Base-by-base conservation (phyloP, 1,140 invertebrate species). In the Pseudomyrmex gracilis region DNA sequence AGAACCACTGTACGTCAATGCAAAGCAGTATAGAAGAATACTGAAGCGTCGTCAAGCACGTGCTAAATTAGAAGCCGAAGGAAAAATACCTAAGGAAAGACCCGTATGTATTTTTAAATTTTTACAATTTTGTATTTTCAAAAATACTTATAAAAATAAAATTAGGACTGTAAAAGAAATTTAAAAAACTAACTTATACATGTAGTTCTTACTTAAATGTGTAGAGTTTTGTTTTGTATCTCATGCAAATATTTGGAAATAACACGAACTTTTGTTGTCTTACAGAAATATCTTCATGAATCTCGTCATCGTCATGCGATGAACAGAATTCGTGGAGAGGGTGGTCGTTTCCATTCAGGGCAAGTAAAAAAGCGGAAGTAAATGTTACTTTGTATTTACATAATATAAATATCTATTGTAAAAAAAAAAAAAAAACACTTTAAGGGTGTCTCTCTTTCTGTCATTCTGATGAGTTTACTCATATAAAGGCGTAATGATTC, bases 221-320 rank as follows among this genome's bases (percentile, higher is more conserved):
- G 10, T 17, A 34, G 3, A 7, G 34, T 34, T 34, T 5, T 47
- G 61, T 60, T 51, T 15, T n/a, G 15, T 0, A 10, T 51, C 43
- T 34, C 0, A 5, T 22, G 15, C 5, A 76, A 49, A 51, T 13
- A 43, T 17, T 45, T 7, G 1, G 45, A 66, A 67, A 66, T 45
- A 55, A 24, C 13, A 15, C n/a, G 13, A 7, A 60, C 22, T 57
- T 87, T 34, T 34, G 34, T 34, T 34, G n/a, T 34, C 9, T 95
- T 96, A 51, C 93, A 99, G 97, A 99, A 99, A 98, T 99, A 99
- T 93, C 95, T 99, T n/a, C 99, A 99, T 90, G 99, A 99, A 95
- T 99, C 99, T 10, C 95, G 99, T 77, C 99, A 99, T 95, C 95
- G 97, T 89, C 99, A 99, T 93, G 99, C 99, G 0, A 98, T 99